phyloP scores from a whole-genome alignment of 2,797 vertebrate species.

The Smutsia temminckii region DNA sequence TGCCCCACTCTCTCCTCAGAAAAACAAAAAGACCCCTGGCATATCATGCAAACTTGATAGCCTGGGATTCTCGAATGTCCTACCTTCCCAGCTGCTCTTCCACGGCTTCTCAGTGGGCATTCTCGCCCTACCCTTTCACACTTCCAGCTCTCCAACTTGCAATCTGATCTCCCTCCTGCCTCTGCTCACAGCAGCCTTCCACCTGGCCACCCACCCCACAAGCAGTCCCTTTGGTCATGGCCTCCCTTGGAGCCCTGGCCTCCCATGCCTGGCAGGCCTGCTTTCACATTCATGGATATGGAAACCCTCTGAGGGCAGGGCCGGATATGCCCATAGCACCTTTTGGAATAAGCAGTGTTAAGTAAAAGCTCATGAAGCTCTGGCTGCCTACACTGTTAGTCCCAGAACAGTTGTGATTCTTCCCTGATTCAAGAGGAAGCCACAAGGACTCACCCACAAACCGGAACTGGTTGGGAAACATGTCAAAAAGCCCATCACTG shows the following conservation, averaged over 20 bases:
- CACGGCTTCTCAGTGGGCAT: background rate
- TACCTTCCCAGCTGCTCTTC: background rate
- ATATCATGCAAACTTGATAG: background rate
- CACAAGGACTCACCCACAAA: conserved; percentile 91
- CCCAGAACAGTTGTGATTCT: background rate
- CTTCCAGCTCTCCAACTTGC: background rate
- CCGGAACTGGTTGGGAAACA: conserved; percentile 95
- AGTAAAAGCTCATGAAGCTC: background rate
- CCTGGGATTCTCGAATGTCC: background rate
- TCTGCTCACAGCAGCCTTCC: background rate
- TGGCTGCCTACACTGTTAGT: background rate
- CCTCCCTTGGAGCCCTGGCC: background rate
- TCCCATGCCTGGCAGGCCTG: background rate
- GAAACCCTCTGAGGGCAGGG: background rate
- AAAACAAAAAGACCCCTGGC: background rate
- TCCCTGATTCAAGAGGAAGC: background rate
- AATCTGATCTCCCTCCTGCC: too few species aligned
- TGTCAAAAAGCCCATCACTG: conserved; percentile 92
- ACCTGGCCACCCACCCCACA: background rate
- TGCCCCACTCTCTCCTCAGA: background rate
- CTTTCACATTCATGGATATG: rapidly evolving
- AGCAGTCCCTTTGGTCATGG: background rate
- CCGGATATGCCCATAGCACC: background rate
- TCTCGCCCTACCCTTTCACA: too few species aligned
- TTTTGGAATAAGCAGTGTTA: background rate